phyloP scores from a whole-genome alignment of 2,797 vertebrate species.

The Apogon hyalosoma region DNA sequence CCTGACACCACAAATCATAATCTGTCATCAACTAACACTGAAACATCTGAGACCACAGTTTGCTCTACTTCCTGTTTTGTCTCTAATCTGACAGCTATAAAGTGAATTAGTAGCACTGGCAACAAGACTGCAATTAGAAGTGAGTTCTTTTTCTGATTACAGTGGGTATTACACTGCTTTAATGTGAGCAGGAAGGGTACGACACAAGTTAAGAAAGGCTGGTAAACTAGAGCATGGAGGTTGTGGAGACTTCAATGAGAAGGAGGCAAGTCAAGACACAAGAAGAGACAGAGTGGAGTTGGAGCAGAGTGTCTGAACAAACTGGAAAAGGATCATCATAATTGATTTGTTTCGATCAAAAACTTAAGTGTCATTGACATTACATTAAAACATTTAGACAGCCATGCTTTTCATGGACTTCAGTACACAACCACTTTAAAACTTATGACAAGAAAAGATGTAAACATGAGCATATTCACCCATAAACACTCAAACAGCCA shows the following conservation, averaged over 20 bases:
- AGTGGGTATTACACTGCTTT: slow-evolving; percentile 40
- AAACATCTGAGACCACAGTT: slow-evolving; percentile 29
- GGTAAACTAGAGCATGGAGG: not conserved
- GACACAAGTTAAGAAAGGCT: not conserved
- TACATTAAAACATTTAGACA: no score
- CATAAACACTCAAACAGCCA: no score
- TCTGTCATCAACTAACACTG: not conserved
- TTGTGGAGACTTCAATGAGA: slow-evolving; percentile 21
- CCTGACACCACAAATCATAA: slow-evolving; percentile 22
- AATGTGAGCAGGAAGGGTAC: slow-evolving; percentile 25
- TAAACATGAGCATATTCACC: no score
- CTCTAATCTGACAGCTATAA: slow-evolving; percentile 60
- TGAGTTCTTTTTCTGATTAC: slow-evolving; percentile 52
- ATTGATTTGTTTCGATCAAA: slow-evolving; percentile 4
- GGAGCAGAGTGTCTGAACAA: not conserved
- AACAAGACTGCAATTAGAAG: slow-evolving; percentile 52
- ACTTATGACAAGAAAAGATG: not conserved
- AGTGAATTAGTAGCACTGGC: slow-evolving; percentile 49
- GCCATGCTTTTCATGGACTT: no score
- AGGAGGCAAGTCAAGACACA: slow-evolving; percentile 49
- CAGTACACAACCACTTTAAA: no score
- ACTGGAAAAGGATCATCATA: slow-evolving; percentile 13
- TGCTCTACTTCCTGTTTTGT: slow-evolving; percentile 51
- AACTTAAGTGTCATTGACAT: not conserved
- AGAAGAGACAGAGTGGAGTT: not conserved